Percentiles rank a stretch among this genome's conserved stretches.
These are phyloP conservation scores for Clistopyga incitator DNA, from an alignment of 2,888 invertebrate genomes.

Conservation along the genomic window DNA sequence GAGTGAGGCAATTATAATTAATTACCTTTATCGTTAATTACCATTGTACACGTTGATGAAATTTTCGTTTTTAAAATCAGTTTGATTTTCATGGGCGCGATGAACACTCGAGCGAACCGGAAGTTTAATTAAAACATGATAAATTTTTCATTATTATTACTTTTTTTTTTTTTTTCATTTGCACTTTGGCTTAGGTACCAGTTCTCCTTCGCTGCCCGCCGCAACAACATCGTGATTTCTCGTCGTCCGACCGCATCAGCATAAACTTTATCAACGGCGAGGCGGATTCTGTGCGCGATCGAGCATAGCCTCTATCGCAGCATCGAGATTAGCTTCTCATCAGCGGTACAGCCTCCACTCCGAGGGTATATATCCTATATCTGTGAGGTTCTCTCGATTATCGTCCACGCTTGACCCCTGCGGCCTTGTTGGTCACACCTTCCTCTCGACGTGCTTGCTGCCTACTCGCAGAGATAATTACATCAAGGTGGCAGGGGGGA, in stretches of 20 bases:
- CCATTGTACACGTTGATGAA: too few relatives aligned
- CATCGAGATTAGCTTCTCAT: conserved; percentile 32
- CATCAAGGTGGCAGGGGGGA: not conserved
- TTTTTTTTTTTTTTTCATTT: too few relatives aligned
- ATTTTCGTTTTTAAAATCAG: too few relatives aligned
- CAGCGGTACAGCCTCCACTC: not conserved
- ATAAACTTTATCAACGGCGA: not conserved
- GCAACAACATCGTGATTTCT: not conserved
- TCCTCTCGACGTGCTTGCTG: conserved; percentile 67
- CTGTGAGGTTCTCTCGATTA: conserved; percentile 19
- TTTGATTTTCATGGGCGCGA: too few relatives aligned
- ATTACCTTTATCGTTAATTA: too few relatives aligned
- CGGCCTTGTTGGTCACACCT: conserved; percentile 76
- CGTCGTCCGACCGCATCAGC: not conserved
- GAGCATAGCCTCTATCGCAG: conserved; percentile 45
- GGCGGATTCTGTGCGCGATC: conserved; percentile 23
- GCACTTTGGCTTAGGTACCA: too few relatives aligned
- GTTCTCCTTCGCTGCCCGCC: not conserved
- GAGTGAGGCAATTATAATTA: too few relatives aligned
- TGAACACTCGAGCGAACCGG: not conserved
- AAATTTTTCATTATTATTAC: not conserved
- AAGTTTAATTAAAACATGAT: not conserved
- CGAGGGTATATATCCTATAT: not conserved
- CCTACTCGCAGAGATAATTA: conserved; percentile 54
- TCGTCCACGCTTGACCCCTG: conserved; percentile 70